Base-by-base conservation (phyloP, 2,888 invertebrate genomes). In the Eulithis testata region DNA sequence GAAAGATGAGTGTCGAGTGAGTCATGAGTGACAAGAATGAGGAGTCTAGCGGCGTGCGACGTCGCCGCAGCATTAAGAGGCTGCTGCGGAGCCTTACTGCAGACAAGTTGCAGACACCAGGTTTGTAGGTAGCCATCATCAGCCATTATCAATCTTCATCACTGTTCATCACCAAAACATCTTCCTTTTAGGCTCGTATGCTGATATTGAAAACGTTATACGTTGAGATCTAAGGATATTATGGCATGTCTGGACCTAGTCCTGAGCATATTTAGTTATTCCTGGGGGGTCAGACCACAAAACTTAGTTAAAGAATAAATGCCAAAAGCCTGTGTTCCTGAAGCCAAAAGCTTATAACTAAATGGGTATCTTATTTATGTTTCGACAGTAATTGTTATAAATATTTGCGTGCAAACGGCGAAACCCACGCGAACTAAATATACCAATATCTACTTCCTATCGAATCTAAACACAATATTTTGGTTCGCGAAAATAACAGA, bases 51-150 rank as follows among this genome's bases (percentile, higher is more conserved):
- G 90, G 88, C 76, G 90, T 92, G 78, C 88, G 91, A 31, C 88
- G 93, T 44, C 85, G 93, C 43, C 87, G 92, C 76, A 93, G 93
- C 85, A 91, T 93, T 87, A 93, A 92, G 82, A 82, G 93, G 47
- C 86, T 93, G 54, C 76, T 93, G 84, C 82, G 93, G 71, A 93
- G 93, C 72, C 89, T 93, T 74, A 93, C 93, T 1, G 85, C 93
- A 0, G 93, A 93, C 68, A 89, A 89, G 68, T 83, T 93, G 66
- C 93, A 89, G 67, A 87, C 90, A 86, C 59, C 66, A 63, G 66
- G 66, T 66, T 52, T 57, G 59, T 63, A 4, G 44, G 11, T 40
- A 40, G 40, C 9, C 21, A 60, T 14, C 58, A 44, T 50, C 49
- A 40, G 40, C 5, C 4, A 9, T 21, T 9, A 11, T 11, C 21